Percentiles rank a stretch among this genome's conserved stretches.
phyloP scores from a whole-genome alignment of 1,140 invertebrate species.

The Matsumurasca onukii region DNA sequence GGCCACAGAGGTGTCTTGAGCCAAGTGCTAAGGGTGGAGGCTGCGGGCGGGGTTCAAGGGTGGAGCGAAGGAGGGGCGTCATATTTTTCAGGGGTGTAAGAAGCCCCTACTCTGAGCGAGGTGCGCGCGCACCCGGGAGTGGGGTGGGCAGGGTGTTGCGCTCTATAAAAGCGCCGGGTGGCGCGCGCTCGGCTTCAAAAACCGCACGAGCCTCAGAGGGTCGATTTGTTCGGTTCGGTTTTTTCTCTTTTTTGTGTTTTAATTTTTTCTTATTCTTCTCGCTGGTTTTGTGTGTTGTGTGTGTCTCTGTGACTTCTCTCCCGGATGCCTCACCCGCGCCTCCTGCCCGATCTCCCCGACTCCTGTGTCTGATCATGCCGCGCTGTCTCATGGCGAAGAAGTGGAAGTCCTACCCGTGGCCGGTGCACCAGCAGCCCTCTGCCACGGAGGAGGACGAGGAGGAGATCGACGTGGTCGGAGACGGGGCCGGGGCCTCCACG shows the following conservation, averaged over 20 bases:
- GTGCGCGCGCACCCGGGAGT: conserved; percentile 28
- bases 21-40: background rate
- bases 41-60: conserved; percentile 21
- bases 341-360: conserved; percentile 44
- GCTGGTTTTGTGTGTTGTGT: conserved; percentile 21
- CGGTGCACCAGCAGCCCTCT: conserved; percentile 47
- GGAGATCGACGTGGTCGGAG: conserved; percentile 81
- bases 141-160: conserved; percentile 18
- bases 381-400: conserved; percentile 75
- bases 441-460: conserved; percentile 65
- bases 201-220: conserved; percentile 31
- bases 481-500: conserved; percentile 41
- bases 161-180: conserved; percentile 34
- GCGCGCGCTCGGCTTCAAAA: conserved; percentile 19
- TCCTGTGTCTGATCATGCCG: conserved; percentile 43
- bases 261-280: conserved; percentile 37
- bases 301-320: conserved; percentile 9
- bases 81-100: conserved; percentile 36
- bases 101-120: conserved; percentile 9
- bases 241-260: conserved; percentile 39
- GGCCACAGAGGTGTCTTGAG: no score
- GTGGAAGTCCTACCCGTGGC: conserved; percentile 82
- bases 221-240: conserved; percentile 35
- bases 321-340: conserved; percentile 42
- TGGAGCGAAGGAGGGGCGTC: conserved; percentile 30